These are phyloP conservation scores for Phoebastria nigripes DNA, from an alignment of 2,797 vertebrate genomes.

Conservation along the genomic window DNA sequence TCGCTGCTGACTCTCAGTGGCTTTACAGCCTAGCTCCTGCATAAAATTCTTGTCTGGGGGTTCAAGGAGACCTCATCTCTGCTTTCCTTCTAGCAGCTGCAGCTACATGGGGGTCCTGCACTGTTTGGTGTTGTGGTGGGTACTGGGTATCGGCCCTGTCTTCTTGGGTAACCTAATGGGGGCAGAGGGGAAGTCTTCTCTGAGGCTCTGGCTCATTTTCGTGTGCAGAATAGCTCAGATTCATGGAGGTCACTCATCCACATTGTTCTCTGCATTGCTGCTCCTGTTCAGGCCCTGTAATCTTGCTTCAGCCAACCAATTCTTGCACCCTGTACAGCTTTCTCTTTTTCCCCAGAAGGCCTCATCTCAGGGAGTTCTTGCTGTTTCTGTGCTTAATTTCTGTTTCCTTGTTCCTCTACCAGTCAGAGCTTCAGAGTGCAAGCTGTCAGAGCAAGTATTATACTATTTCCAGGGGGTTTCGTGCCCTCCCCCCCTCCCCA, in stretches of 20 bases:
- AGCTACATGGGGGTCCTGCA: not conserved
- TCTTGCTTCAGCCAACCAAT: not conserved
- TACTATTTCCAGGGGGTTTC: not conserved
- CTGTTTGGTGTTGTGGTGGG: not conserved
- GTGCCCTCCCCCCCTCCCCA: not conserved
- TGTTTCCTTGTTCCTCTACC: not conserved
- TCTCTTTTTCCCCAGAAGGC: not conserved
- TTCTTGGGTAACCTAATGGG: not conserved
- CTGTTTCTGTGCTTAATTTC: not conserved
- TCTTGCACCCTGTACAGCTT: rapidly evolving
- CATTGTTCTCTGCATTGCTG: not conserved
- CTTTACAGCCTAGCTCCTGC: not conserved
- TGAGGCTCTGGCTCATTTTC: not conserved
- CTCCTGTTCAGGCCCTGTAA: not conserved
- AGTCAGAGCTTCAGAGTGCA: not conserved
- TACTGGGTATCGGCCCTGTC: rapidly evolving
- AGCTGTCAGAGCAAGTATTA: not conserved
- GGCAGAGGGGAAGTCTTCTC: not conserved
- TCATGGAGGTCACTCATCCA: not conserved
- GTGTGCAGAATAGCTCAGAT: not conserved
- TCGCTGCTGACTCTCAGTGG: not conserved
- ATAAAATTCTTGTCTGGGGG: not conserved
- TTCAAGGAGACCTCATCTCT: not conserved
- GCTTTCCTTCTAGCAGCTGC: not conserved
- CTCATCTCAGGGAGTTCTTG: not conserved